These are phyloP conservation scores for Hypanus sabinus DNA, from an alignment of 2,113 vertebrate species.

Conservation along the genomic window DNA sequence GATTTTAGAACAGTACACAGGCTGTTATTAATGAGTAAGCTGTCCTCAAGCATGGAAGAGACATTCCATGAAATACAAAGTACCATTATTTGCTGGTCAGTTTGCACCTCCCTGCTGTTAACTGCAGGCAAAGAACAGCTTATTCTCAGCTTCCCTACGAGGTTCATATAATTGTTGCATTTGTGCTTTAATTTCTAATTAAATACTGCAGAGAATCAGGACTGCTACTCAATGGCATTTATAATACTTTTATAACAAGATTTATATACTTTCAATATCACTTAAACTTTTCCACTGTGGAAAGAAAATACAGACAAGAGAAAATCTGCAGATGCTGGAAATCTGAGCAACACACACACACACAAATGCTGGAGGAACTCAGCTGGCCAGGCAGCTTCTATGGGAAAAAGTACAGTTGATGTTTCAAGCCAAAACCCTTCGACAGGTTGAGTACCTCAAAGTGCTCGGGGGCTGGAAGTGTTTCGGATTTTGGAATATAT, in stretches of 20 bases:
- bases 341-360: no score
- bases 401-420: no score
- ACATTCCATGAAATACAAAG: neutral
- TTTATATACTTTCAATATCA: neutral
- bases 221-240: neutral
- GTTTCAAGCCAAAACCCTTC: no score
- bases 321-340: no score
- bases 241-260: neutral
- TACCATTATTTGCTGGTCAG: neutral
- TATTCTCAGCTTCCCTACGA: neutral
- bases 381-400: no score
- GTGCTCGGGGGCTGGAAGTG: no score
- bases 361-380: no score
- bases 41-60: neutral
- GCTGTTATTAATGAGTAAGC: neutral
- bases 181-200: neutral
- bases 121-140: neutral
- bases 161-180: neutral
- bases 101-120: neutral
- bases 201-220: neutral
- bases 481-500: no score
- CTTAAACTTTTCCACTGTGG: no score
- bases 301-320: no score
- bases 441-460: no score
- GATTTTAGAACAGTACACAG: neutral